These are phyloP conservation scores for Drosophila cognata DNA, from an alignment of 2,888 invertebrate species.

Conservation along the genomic window DNA sequence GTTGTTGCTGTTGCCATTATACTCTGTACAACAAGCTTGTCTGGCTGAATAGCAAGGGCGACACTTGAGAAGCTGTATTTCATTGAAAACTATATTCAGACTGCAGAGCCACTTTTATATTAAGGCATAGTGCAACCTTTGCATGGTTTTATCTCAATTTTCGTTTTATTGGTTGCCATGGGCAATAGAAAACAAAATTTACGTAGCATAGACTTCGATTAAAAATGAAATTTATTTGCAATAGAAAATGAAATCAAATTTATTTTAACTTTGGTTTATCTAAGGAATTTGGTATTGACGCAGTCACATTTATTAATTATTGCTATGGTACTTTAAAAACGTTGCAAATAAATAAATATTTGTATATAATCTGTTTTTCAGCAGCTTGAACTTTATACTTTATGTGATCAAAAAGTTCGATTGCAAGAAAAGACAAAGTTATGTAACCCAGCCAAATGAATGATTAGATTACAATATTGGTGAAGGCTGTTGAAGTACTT, in stretches of 20 bases:
- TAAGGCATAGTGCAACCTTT: not conserved
- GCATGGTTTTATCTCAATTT: not conserved
- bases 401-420: not conserved
- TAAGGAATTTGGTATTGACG: not conserved
- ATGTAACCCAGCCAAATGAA: not conserved
- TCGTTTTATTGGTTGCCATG: not conserved
- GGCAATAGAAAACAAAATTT: not conserved
- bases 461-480: not conserved
- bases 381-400: not conserved
- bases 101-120: not conserved
- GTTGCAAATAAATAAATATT: not conserved
- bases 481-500: not conserved
- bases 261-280: not conserved
- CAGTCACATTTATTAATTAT: not conserved
- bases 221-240: not conserved
- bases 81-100: not conserved
- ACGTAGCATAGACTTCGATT: not conserved
- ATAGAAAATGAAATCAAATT: not conserved
- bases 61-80: not conserved
- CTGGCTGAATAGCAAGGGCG: not conserved
- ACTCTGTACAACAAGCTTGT: slow-evolving; percentile 1
- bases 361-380: not conserved
- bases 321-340: no score
- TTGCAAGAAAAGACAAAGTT: not conserved
- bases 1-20: slow-evolving; percentile 10